These are phyloP conservation scores for Ypsolopha scabrella DNA, from an alignment of 2,888 invertebrate genomes.

Conservation along the genomic window DNA sequence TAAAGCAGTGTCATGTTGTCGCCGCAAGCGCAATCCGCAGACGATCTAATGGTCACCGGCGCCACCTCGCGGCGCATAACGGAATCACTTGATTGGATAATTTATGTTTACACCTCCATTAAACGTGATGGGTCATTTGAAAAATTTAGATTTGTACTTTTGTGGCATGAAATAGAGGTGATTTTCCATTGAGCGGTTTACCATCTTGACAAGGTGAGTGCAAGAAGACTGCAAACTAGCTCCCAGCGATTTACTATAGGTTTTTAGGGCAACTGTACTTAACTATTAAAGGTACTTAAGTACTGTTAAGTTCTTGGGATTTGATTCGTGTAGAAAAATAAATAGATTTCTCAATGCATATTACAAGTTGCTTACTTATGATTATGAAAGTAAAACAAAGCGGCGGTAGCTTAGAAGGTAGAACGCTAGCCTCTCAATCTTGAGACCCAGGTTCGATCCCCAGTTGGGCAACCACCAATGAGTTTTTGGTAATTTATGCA, in stretches of 20 bases:
- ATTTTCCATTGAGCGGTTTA: background rate
- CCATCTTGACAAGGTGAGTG: background rate
- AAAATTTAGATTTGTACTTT: background rate
- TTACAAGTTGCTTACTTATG: too few species aligned
- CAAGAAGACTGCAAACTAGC: background rate
- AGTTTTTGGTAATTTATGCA: too few species aligned
- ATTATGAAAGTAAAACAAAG: too few species aligned
- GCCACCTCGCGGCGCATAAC: conserved; percentile 46
- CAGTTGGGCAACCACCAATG: too few species aligned
- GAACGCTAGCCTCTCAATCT: too few species aligned
- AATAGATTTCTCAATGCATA: too few species aligned
- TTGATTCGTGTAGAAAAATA: too few species aligned
- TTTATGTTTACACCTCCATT: conserved; percentile 51
- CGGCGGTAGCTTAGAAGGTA: too few species aligned
- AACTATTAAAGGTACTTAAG: too few species aligned
- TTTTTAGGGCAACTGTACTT: too few species aligned
- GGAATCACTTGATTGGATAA: conserved; percentile 50
- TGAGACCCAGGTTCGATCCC: too few species aligned
- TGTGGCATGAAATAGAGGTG: background rate
- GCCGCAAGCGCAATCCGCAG: conserved; percentile 19
- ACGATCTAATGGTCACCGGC: conserved; percentile 44
- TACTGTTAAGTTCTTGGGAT: too few species aligned
- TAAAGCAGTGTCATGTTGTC: background rate
- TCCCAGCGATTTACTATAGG: background rate
- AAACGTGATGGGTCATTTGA: conserved; percentile 10